Evolutionary conservation across 2,113 vertebrate genomes (phyloP), one percentile per base, ranked within the genome.

Genomic region (Cranoglanis bouderius): DNA sequence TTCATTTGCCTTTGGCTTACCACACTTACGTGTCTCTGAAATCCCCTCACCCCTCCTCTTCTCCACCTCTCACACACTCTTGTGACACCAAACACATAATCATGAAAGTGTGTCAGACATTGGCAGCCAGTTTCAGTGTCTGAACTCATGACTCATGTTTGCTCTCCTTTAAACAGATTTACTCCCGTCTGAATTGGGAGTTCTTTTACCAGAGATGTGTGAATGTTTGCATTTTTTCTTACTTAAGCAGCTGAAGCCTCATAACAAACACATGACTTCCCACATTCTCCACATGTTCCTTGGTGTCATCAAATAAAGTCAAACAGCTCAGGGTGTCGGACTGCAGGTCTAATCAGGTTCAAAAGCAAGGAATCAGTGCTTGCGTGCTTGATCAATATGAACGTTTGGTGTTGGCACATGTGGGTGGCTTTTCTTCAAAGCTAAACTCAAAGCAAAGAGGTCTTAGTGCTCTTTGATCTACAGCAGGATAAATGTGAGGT

Each of bases 211-310:
- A 19, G 40, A 63, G 74, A 81, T 18, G 84, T 88, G 89, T 90
- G 84, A 92, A 86, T 70, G 90, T 90, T 92, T 91, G 84, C 63
- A 55, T 84, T 88, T 82, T 88, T 46, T 78, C 55, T 82, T 90
- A 88, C 61, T 92, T 78, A 88, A 85, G 87, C 72, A 70, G 53
- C 59, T 29, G 16, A 72, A 63, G 35, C 51, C 80, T 78, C 72
- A 59, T 75, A 77, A 81, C 88, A 85, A 89, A 85, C 87, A 43
- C 6, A 82, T 67, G 46, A 78, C 85, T 88, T 89, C 63, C 51
- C 85, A 82, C 88, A 88, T 80, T 75, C 80, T 61, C 86, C 80
- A 86, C 32, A 63, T 80, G 80, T 84, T 75, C 61, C 51, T 90
- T 55, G 59, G 81, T 49, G 85, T 87, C 83, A 86, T 90, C 90